Percentiles rank a stretch among this genome's conserved stretches.
phyloP scores from a whole-genome alignment of 2,888 invertebrate species.

The Leptarthrus brevirostris region DNA sequence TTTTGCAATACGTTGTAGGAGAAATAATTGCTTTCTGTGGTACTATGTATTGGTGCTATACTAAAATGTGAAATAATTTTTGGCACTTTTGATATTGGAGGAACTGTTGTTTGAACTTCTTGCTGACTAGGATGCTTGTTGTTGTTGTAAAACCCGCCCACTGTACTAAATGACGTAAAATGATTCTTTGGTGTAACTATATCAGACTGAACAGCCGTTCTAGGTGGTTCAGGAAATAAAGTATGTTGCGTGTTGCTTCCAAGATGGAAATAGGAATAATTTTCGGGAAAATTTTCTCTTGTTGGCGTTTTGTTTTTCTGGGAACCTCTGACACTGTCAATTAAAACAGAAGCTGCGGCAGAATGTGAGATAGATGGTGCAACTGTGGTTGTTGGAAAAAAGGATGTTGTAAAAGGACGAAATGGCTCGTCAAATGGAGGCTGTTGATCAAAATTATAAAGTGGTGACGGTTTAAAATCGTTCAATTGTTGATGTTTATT shows the following conservation, averaged over 20 bases:
- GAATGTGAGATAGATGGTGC: conserved; percentile 54
- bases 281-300: conserved; percentile 57
- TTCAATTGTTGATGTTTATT: conserved; percentile 5
- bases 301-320: conserved; percentile 56
- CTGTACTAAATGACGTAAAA: conserved; percentile 69
- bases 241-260: conserved; percentile 55
- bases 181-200: conserved; percentile 69
- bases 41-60: conserved; percentile 55
- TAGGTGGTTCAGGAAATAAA: conserved; percentile 55
- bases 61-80: conserved; percentile 62
- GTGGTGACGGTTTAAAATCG: conserved; percentile 18
- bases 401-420: conserved; percentile 55
- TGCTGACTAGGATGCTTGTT: conserved; percentile 54
- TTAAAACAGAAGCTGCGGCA: conserved; percentile 30
- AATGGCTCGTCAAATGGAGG: conserved; percentile 12
- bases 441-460: conserved; percentile 3
- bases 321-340: conserved; percentile 61
- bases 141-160: conserved; percentile 73
- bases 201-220: conserved; percentile 58
- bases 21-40: conserved; percentile 65
- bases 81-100: conserved; percentile 52
- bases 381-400: no score
- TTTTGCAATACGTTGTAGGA: conserved; percentile 65
- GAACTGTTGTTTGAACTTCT: not conserved
- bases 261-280: conserved; percentile 67